Evolutionary conservation across 2,797 vertebrate genomes (phyloP).

Genomic region (Ciconia nigra): DNA sequence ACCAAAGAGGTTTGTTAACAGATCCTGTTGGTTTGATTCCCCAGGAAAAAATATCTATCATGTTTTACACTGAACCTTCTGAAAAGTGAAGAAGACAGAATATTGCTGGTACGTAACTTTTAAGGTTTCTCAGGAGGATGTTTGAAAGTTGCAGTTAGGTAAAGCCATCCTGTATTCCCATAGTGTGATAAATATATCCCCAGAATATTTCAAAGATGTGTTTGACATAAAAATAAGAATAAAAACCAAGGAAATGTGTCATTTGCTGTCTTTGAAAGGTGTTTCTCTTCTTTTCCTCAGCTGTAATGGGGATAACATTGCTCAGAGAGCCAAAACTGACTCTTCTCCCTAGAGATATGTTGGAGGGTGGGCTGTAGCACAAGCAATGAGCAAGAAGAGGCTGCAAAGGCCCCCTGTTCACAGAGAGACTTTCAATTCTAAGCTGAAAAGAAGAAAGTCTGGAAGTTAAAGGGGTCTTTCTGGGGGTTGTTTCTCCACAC

Average conservation of each 20-base stretch:
- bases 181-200: conserved; percentile 38
- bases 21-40: not conserved
- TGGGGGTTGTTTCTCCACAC: not conserved
- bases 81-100: conserved; percentile 12
- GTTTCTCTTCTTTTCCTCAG: not conserved
- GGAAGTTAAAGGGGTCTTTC: not conserved
- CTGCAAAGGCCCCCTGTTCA: not conserved
- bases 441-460: not conserved
- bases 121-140: conserved; percentile 25
- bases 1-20: conserved; percentile 37
- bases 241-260: not conserved
- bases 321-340: not conserved
- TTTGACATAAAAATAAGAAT: not conserved
- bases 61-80: not conserved
- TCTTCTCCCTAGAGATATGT: not conserved
- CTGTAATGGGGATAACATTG: not conserved
- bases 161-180: conserved; percentile 47
- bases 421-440: not conserved
- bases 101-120: conserved; percentile 27
- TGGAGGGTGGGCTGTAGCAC: not conserved
- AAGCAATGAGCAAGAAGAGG: not conserved
- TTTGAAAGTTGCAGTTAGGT: conserved; percentile 31
- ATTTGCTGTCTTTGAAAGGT: not conserved
- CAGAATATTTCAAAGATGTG: conserved; percentile 27
- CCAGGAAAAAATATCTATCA: not conserved